A percentile compares a stretch with the other conserved stretches of the same genome.
Conservation (phyloP, 2,888 invertebrate genomes). For the Acrobasis suavella region DNA sequence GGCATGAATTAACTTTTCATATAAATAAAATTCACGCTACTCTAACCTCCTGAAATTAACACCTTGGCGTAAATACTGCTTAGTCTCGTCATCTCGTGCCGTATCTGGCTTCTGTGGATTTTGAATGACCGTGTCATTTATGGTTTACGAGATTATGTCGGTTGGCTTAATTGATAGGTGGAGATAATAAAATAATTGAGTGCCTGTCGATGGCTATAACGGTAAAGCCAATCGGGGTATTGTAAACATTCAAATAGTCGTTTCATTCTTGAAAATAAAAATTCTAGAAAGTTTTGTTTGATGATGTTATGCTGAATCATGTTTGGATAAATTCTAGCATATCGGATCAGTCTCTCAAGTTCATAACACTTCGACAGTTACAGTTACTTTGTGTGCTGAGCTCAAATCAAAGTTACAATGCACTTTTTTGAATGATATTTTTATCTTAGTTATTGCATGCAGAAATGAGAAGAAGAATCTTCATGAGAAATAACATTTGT, state of each 20-base stretch:
- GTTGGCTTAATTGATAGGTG: constrained; percentile 50
- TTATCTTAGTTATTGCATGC: not conserved
- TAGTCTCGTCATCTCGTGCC: constrained; percentile 71
- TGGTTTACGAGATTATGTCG: constrained; percentile 48
- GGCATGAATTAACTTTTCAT: constrained; percentile 82
- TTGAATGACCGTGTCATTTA: constrained; percentile 48
- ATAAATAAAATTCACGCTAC: constrained; percentile 82
- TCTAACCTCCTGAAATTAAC: constrained; percentile 82
- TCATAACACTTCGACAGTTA: constrained; percentile 30
- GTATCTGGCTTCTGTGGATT: constrained; percentile 53
- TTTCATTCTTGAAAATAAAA: constrained; percentile 30
- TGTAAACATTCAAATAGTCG: constrained; percentile 22
- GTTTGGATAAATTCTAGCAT: constrained; percentile 26
- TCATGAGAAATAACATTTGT: too few relatives aligned
- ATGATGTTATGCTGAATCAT: constrained; percentile 36
- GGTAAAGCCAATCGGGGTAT: constrained; percentile 20
- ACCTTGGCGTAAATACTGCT: constrained; percentile 79
- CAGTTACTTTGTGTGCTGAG: constrained; percentile 10
- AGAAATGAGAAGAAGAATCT: too few relatives aligned
- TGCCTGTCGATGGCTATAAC: constrained; percentile 45
- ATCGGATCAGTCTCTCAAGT: constrained; percentile 30
- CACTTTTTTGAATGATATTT: constrained; percentile 9
- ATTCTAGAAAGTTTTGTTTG: constrained; percentile 28
- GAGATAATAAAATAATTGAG: constrained; percentile 48
- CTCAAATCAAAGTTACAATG: constrained; percentile 11